These are phyloP conservation scores for Helicoverpa armigera DNA, from an alignment of 1,140 invertebrate genomes.

Conservation along the genomic window DNA sequence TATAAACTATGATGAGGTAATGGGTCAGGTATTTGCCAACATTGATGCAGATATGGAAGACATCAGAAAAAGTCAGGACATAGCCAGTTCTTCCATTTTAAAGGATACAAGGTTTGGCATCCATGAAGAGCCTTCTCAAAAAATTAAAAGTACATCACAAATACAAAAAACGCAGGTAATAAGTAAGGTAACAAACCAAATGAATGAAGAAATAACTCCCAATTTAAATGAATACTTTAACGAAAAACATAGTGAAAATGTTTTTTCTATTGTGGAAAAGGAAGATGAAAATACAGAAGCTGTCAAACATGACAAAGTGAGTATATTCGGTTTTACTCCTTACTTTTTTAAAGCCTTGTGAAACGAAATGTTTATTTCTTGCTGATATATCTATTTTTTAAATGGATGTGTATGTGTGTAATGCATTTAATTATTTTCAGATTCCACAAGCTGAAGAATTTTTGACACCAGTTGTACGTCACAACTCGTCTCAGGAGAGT, in stretches of 20 bases:
- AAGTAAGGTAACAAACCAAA: neutral
- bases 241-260: conserved; percentile 73
- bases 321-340: conserved; percentile 17
- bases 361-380: neutral
- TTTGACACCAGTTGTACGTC: conserved; percentile 58
- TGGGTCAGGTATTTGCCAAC: conserved; percentile 77
- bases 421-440: neutral
- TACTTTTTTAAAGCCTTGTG: neutral
- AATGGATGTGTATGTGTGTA: too few species aligned
- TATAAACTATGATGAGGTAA: conserved; percentile 73
- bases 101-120: conserved; percentile 44
- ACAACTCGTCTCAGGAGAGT: conserved; percentile 48
- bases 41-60: conserved; percentile 76
- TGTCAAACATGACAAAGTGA: conserved; percentile 37
- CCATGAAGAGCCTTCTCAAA: conserved; percentile 36
- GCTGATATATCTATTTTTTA: too few species aligned
- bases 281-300: conserved; percentile 52
- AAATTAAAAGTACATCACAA: conserved; percentile 28
- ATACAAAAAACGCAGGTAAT: conserved; percentile 21
- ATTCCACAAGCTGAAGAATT: conserved; percentile 53
- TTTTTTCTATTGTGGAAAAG: conserved; percentile 73
- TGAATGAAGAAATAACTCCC: conserved; percentile 21
- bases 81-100: conserved; percentile 38
- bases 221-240: conserved; percentile 51
- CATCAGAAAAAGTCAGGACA: conserved; percentile 52